Percentiles rank a stretch among this genome's conserved stretches.
phyloP scores from a whole-genome alignment of 2,797 vertebrate genomes.

The Xiphorhynchus erythropygius region DNA sequence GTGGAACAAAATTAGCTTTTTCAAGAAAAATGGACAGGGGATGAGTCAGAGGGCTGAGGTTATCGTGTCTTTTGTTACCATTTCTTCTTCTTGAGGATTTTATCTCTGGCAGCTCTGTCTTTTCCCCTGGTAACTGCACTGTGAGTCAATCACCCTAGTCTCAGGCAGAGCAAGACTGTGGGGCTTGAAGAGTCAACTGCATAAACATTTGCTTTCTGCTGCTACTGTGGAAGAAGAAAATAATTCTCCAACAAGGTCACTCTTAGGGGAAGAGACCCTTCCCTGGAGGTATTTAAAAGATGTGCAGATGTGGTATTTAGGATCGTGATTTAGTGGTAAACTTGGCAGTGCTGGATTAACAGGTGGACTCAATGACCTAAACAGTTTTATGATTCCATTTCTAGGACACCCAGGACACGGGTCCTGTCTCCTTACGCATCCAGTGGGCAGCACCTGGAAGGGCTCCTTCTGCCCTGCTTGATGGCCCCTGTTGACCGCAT shows the following conservation, averaged over 20 bases:
- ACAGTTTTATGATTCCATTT: background rate
- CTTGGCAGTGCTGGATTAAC: no score
- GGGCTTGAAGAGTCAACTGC: background rate
- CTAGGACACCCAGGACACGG: background rate
- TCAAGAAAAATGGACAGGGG: background rate
- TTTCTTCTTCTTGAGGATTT: background rate
- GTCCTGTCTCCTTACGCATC: background rate
- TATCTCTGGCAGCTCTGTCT: background rate
- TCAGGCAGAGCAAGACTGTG: background rate
- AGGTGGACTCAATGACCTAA: background rate
- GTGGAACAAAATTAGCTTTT: background rate
- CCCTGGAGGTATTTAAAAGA: background rate
- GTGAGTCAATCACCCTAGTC: background rate
- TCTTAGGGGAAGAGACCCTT: background rate
- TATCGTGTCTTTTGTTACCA: background rate
- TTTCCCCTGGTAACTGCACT: background rate
- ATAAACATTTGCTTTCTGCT: background rate
- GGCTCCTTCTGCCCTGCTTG: background rate
- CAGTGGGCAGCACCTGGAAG: background rate
- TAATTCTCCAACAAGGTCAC: background rate
- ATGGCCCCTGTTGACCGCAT: background rate
- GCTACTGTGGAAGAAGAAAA: background rate
- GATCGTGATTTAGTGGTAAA: no score
- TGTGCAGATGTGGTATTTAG: accelerated
- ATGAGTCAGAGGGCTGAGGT: background rate